phyloP scores from a whole-genome alignment of 2,888 invertebrate genomes.

The Gandaritis pyraliata region DNA sequence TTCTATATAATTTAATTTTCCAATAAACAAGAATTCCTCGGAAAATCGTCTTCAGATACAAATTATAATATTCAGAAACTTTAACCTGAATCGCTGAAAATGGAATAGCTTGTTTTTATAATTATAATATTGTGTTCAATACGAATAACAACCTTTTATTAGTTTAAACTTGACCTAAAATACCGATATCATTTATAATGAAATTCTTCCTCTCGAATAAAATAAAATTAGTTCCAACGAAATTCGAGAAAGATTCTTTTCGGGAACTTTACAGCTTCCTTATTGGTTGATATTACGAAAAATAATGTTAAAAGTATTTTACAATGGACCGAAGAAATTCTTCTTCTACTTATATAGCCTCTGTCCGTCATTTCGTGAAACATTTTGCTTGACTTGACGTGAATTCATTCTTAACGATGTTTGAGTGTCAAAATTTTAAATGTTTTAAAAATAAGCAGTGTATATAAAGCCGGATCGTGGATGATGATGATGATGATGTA shows the following conservation, averaged over 20 bases:
- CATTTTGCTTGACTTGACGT: too few relatives aligned
- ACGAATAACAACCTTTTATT: slow-evolving; percentile 9
- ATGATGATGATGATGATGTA: too few relatives aligned
- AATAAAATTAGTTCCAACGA: slow-evolving; percentile 11
- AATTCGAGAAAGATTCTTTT: slow-evolving; percentile 8
- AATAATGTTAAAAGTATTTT: too few relatives aligned
- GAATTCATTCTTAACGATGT: too few relatives aligned
- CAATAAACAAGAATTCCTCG: neutral
- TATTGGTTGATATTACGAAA: neutral
- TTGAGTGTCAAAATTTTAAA: too few relatives aligned
- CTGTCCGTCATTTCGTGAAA: too few relatives aligned
- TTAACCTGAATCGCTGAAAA: neutral
- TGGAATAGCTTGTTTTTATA: neutral
- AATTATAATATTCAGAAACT: neutral
- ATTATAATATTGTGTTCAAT: neutral
- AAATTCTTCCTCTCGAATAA: slow-evolving; percentile 10
- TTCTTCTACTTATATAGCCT: too few relatives aligned
- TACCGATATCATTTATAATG: slow-evolving; percentile 9
- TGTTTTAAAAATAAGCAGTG: too few relatives aligned
- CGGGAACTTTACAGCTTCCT: slow-evolving; percentile 2
- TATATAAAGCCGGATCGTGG: too few relatives aligned
- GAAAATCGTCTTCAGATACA: neutral
- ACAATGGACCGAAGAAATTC: too few relatives aligned
- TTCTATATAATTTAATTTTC: too few relatives aligned
- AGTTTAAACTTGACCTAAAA: slow-evolving; percentile 15